Base-by-base conservation (phyloP, 1,140 invertebrate species). In the Drosophila busckii region DNA sequence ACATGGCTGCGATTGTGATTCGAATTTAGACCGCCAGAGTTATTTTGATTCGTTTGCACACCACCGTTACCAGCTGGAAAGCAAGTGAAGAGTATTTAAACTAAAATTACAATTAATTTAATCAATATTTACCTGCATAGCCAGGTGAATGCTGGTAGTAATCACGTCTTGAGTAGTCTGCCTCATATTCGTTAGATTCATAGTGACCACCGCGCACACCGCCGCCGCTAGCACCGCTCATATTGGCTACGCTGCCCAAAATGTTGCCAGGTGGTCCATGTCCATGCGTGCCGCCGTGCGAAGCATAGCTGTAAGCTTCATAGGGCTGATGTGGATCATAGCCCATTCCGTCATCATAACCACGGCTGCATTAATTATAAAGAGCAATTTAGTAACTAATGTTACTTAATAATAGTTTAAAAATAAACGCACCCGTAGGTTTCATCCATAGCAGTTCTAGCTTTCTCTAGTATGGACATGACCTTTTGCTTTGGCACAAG, bases 401-500 rank as follows among this genome's bases (percentile, higher is more conserved):
- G 4, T 26, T n/a, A 22, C 8, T 28, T 16, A 1, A 22, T 7
- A 17, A 15, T 3, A 10, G 13, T 2, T 10, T 35, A 25, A 8
- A 2, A 9, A 29, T 7, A 3, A 8, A 55, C 87, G 86, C 69
- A 93, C 89, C 90, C 90, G 55, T 93, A 93, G 45, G 90, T 91
- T 70, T 93, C 91, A 84, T 95, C 93, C 92, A 95, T 94, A 7
- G 94, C 93, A 17, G 91, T 90, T 44, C 94, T 89, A 0, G 94
- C 94, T 42, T 93, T 90, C 87, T 95, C 94, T 53, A 95, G 88
- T 62, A 95, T 95, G 28, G 93, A 94, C 87, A 94, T 91, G 1
- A 95, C 93, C 87, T 95, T 95, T 34, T 91, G 91, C 87, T 94
- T 94, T n/a, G 91, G 89, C 10, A 91, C 90, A 53, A 91, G 89